Evolutionary conservation across 2,113 vertebrate genomes (phyloP).

Genomic region (Castor canadensis): DNA sequence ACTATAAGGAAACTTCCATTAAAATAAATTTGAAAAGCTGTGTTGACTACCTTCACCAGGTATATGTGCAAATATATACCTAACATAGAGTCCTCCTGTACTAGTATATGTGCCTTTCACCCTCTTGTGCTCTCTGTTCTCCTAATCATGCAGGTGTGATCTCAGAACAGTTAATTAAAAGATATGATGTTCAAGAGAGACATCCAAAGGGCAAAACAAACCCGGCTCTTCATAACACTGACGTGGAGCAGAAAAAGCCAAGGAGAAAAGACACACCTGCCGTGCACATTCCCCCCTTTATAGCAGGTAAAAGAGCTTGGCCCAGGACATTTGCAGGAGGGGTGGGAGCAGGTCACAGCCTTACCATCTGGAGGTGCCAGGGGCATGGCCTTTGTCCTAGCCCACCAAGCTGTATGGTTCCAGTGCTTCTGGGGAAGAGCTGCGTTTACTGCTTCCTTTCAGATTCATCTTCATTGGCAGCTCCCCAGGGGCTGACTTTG

Average conservation of each 20-base stretch:
- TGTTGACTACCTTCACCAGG: background rate
- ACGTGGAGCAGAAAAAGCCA: constrained; percentile 89
- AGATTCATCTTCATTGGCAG: background rate
- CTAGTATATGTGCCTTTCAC: background rate
- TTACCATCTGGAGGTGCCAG: constrained; percentile 28
- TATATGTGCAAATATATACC: too few relatives aligned
- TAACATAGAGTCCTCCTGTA: fast-evolving
- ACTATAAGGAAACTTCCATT: background rate
- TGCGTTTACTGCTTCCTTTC: background rate
- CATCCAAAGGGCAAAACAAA: constrained; percentile 73
- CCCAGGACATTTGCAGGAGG: background rate
- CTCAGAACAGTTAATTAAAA: constrained; percentile 83
- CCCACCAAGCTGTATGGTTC: background rate
- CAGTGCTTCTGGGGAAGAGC: background rate
- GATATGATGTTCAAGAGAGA: constrained; percentile 82
- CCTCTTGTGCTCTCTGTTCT: background rate
- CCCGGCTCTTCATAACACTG: constrained; percentile 78
- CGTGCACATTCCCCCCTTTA: constrained; percentile 87
- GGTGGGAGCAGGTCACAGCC: background rate
- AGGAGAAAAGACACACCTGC: constrained; percentile 95
- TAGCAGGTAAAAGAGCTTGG: constrained; percentile 86
- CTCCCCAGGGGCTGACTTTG: background rate
- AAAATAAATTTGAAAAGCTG: background rate
- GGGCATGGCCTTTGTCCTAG: background rate
- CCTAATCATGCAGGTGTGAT: constrained; percentile 74